Conservation (phyloP, 2,888 invertebrate species). For the Pseudoips prasinana region DNA sequence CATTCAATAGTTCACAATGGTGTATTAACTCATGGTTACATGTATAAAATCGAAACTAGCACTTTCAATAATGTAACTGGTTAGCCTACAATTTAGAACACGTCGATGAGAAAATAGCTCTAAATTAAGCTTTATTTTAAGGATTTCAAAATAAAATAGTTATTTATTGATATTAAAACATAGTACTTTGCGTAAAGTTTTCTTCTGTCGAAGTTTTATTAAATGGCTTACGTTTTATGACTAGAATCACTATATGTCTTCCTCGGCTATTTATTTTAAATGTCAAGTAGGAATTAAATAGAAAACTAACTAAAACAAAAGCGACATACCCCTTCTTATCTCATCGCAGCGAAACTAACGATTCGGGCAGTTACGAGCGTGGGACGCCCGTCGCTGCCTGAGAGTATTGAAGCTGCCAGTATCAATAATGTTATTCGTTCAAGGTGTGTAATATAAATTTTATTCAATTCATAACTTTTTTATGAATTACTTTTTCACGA, state of each 20-base stretch:
- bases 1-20: not conserved
- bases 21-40: not conserved
- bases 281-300: slow-evolving; percentile 1
- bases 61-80: slow-evolving; percentile 1
- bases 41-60: slow-evolving; percentile 2
- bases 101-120: not conserved
- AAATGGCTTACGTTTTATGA: not conserved
- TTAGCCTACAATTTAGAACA: not conserved
- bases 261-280: slow-evolving; percentile 4
- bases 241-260: slow-evolving; percentile 1
- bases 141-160: not conserved
- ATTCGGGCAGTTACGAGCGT: not conserved
- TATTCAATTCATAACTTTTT: slow-evolving; percentile 2
- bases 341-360: slow-evolving; percentile 3
- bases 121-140: too few species aligned
- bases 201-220: not conserved
- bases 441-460: not conserved
- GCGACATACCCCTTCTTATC: not conserved
- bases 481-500: not conserved
- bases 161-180: not conserved
- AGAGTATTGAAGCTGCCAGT: not conserved
- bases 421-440: not conserved
- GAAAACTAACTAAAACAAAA: slow-evolving; percentile 1
- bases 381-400: not conserved
- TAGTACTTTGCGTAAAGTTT: not conserved